A percentile compares a stretch with the other conserved stretches of the same genome.
Conservation (phyloP, 2,797 vertebrate species). For the Spinus olivaceus region DNA sequence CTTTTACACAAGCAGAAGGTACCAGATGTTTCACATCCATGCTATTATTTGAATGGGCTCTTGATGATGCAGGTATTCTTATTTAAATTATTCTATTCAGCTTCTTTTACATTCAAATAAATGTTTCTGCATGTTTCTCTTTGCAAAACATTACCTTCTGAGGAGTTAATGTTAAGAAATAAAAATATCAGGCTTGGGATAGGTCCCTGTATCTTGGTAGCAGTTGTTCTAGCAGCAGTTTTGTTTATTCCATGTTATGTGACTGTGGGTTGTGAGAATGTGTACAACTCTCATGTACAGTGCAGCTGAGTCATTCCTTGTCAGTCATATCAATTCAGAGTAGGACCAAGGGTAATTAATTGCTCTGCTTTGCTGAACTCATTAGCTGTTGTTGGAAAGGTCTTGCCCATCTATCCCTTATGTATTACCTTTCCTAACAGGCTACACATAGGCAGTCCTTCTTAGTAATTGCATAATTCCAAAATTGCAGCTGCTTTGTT, state of each 20-base stretch:
- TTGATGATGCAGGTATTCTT: neutral
- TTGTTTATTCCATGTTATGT: neutral
- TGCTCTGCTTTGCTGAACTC: neutral
- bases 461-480: neutral
- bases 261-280: neutral
- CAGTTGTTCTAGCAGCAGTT: neutral
- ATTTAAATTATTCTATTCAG: neutral
- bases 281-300: neutral
- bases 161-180: neutral
- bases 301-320: constrained; percentile 24
- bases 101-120: neutral
- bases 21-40: neutral
- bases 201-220: neutral
- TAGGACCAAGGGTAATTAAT: neutral
- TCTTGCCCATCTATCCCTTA: neutral
- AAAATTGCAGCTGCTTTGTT: neutral
- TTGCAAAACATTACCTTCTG: neutral
- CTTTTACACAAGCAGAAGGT: neutral
- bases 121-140: neutral
- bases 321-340: neutral
- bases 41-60: neutral
- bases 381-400: neutral
- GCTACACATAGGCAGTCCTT: neutral
- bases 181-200: neutral
- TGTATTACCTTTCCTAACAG: neutral